Evolutionary conservation across 2,888 invertebrate species (phyloP).

Genomic region (Leptogaster cylindrica): DNA sequence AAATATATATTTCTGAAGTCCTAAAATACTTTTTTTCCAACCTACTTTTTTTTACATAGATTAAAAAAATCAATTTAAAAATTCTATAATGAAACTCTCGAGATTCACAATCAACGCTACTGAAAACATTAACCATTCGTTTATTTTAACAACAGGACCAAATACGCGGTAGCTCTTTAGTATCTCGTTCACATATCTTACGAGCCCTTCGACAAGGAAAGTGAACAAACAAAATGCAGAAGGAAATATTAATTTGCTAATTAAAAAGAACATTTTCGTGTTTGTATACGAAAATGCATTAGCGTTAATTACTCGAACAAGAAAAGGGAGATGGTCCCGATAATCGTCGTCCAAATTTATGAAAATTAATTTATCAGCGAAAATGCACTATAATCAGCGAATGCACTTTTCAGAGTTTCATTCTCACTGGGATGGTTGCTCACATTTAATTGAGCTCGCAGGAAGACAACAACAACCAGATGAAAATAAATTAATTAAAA

Average conservation of each 20-base stretch:
- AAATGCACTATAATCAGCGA: slow-evolving; percentile 18
- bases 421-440: slow-evolving; percentile 7
- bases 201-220: not conserved
- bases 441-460: not conserved
- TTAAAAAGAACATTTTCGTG: slow-evolving; percentile 27
- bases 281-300: slow-evolving; percentile 33
- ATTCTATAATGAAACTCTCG: too few relatives aligned
- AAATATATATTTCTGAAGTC: too few relatives aligned
- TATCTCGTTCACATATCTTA: not conserved
- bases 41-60: too few relatives aligned
- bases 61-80: too few relatives aligned
- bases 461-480: not conserved
- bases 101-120: too few relatives aligned
- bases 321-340: slow-evolving; percentile 30
- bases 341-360: slow-evolving; percentile 32
- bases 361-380: slow-evolving; percentile 37
- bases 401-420: slow-evolving; percentile 40
- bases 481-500: slow-evolving; percentile 26
- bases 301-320: slow-evolving; percentile 36
- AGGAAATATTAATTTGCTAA: slow-evolving; percentile 40
- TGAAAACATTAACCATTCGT: too few relatives aligned
- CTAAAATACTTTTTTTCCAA: too few relatives aligned
- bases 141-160: not conserved
- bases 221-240: too few relatives aligned
- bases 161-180: not conserved